These are phyloP conservation scores for Scolanthus callimorphus DNA, from an alignment of 92 coral and sea anemone species.

Conservation along the genomic window DNA sequence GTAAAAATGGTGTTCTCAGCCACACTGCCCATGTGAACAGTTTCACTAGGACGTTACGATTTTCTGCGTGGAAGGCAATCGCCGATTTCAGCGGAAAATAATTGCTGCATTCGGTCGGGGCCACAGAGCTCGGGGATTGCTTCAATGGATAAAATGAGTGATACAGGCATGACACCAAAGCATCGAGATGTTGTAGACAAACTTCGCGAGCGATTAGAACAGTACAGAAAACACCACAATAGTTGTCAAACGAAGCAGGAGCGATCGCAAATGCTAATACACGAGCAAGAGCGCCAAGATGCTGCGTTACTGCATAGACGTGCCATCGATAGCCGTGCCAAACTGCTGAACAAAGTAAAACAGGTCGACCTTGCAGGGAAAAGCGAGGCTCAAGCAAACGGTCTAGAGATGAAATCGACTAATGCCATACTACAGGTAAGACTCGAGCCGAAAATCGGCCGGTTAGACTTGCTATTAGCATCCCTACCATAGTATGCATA, in stretches of 20 bases:
- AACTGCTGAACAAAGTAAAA: conserved; percentile 53
- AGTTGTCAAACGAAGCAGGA: conserved; percentile 79
- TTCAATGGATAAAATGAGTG: conserved; percentile 28
- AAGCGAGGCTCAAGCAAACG: conserved; percentile 72
- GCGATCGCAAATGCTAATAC: conserved; percentile 66
- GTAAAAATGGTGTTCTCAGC: conserved; percentile 12
- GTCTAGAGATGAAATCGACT: conserved; percentile 68
- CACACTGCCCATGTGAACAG: conserved; percentile 17
- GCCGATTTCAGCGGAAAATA: conserved; percentile 8
- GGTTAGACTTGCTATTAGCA: too few species aligned
- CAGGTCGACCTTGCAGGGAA: conserved; percentile 63
- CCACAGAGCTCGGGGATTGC: neutral
- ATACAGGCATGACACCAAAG: conserved; percentile 78
- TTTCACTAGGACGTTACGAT: neutral
- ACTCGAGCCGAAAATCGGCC: conserved; percentile 7
- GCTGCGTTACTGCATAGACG: conserved; percentile 64
- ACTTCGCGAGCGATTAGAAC: conserved; percentile 79
- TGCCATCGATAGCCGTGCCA: conserved; percentile 68
- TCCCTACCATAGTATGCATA: too few species aligned
- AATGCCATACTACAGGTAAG: conserved; percentile 77
- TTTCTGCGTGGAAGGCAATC: conserved; percentile 11
- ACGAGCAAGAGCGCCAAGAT: conserved; percentile 75
- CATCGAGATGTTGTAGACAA: conserved; percentile 89
- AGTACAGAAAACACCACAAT: conserved; percentile 76
- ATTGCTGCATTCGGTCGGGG: neutral